A percentile compares a stretch with the other conserved stretches of the same genome.
Conservation (phyloP, 2,888 invertebrate genomes). For the Ophion obscuratus region DNA sequence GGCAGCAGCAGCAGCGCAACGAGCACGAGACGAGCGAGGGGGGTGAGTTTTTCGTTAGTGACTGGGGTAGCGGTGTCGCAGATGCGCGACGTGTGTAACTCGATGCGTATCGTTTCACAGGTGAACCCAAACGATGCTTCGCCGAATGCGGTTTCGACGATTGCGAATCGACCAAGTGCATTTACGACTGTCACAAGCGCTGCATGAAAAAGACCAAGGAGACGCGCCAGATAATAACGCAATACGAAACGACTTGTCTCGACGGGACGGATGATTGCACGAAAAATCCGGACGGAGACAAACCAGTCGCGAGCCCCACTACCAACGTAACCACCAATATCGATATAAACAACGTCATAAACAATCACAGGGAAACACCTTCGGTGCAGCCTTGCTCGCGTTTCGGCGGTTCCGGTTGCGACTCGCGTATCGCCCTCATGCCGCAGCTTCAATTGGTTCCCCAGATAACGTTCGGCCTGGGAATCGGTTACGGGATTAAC, state of each 20-base stretch:
- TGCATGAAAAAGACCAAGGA: constrained; percentile 76
- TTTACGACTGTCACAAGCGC: constrained; percentile 75
- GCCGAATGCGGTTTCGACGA: constrained; percentile 72
- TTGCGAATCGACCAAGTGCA: constrained; percentile 72
- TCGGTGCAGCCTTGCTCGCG: neutral
- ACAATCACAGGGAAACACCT: constrained; percentile 60
- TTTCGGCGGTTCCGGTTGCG: neutral
- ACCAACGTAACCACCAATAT: constrained; percentile 78
- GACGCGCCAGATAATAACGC: constrained; percentile 75
- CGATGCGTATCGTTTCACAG: constrained; percentile 5
- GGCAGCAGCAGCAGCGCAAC: neutral
- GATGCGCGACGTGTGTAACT: no score
- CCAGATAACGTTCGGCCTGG: constrained; percentile 74
- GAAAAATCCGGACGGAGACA: constrained; percentile 17
- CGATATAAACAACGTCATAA: constrained; percentile 72
- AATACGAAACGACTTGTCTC: constrained; percentile 74
- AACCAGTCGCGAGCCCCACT: constrained; percentile 17
- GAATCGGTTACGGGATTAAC: constrained; percentile 39
- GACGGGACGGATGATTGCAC: constrained; percentile 62
- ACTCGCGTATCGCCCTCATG: constrained; percentile 53
- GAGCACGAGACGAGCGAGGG: constrained; percentile 36
- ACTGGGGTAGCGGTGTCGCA: no score
- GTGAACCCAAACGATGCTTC: constrained; percentile 66
- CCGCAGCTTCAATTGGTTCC: constrained; percentile 73
- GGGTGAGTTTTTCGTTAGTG: constrained; percentile 15